phyloP scores from a whole-genome alignment of 2,888 invertebrate genomes.

The Mycalesis mineus region DNA sequence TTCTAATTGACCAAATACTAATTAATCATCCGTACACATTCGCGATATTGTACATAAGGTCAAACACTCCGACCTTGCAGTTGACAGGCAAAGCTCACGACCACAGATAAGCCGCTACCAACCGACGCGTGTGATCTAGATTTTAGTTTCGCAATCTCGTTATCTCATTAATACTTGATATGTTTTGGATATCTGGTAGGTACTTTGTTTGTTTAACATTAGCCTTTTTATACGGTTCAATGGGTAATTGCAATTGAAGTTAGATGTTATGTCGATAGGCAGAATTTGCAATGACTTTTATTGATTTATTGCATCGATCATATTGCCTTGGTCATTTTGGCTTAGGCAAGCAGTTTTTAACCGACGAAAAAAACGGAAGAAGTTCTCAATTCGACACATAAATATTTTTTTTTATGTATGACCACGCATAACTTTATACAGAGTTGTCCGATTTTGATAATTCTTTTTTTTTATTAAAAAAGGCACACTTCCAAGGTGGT shows the following conservation, averaged over 20 bases:
- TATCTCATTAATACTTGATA: constrained; percentile 20
- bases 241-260: neutral
- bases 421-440: too few relatives aligned
- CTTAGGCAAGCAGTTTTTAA: too few relatives aligned
- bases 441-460: too few relatives aligned
- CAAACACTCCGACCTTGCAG: constrained; percentile 33
- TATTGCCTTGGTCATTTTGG: too few relatives aligned
- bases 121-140: constrained; percentile 41
- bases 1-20: constrained; percentile 15
- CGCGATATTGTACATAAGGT: constrained; percentile 27
- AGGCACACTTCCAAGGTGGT: too few relatives aligned
- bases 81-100: constrained; percentile 30
- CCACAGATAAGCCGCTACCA: constrained; percentile 36
- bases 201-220: neutral
- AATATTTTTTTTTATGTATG: too few relatives aligned
- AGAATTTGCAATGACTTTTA: neutral
- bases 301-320: too few relatives aligned
- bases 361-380: too few relatives aligned
- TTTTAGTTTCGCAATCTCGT: constrained; percentile 25
- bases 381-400: too few relatives aligned
- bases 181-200: constrained; percentile 11
- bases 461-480: too few relatives aligned
- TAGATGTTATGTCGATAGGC: too few relatives aligned
- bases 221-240: neutral
- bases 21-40: constrained; percentile 25